Conservation (phyloP, 2,797 vertebrate genomes). For the Argya squamiceps region DNA sequence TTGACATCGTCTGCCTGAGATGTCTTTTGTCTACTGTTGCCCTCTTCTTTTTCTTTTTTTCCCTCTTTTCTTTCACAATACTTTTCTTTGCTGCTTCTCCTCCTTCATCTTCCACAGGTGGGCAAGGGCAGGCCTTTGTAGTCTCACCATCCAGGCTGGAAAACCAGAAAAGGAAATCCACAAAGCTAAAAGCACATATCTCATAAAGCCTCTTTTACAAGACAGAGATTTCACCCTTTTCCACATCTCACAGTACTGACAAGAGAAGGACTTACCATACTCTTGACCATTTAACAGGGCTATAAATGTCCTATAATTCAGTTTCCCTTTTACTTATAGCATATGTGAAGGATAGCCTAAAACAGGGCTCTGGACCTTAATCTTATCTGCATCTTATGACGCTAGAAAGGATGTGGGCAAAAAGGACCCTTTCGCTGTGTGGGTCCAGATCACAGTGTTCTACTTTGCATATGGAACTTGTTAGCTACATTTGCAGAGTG, state of each 20-base stretch:
- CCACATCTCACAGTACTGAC: not conserved
- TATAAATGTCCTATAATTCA: not conserved
- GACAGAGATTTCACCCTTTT: not conserved
- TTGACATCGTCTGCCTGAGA: not conserved
- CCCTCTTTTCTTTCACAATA: not conserved
- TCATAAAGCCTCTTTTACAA: not conserved
- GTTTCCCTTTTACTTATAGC: not conserved
- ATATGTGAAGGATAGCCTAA: not conserved
- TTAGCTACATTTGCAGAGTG: not conserved
- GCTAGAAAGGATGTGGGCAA: not conserved
- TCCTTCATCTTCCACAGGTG: not conserved
- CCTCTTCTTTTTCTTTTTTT: conserved; percentile 33
- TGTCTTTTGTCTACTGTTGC: not conserved
- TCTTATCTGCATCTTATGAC: not conserved
- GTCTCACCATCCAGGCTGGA: conserved; percentile 33
- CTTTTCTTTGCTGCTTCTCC: not conserved
- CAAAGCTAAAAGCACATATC: not conserved
- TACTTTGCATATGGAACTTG: not conserved
- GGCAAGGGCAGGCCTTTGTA: not conserved
- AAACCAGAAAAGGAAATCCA: conserved; percentile 20
- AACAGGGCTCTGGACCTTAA: not conserved
- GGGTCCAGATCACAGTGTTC: not conserved
- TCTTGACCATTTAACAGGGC: not conserved
- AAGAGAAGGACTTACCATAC: not conserved
- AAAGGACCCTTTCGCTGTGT: not conserved